Conservation (phyloP, 1,140 invertebrate species). For the Drosophila bocqueti region DNA sequence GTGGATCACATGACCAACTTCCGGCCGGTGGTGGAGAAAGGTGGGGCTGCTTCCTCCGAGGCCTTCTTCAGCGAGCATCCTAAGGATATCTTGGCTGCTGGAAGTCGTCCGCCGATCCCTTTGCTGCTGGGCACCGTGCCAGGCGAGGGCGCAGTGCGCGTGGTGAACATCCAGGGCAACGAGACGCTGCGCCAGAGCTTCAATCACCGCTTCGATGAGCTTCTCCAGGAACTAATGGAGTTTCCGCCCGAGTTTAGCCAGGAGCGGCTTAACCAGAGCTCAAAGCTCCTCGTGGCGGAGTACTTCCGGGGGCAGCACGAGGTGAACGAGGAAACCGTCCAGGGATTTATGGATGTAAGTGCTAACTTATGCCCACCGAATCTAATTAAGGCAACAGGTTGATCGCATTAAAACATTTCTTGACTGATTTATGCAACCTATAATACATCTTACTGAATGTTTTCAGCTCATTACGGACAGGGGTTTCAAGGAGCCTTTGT, state of each 20-base stretch:
- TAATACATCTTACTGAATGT: neutral
- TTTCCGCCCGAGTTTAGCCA: conserved; percentile 47
- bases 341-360: conserved; percentile 83
- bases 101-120: conserved; percentile 77
- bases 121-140: conserved; percentile 84
- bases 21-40: conserved; percentile 84
- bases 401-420: neutral
- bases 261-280: conserved; percentile 23
- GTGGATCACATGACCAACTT: conserved; percentile 85
- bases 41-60: neutral
- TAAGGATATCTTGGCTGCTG: conserved; percentile 66
- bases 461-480: conserved; percentile 71
- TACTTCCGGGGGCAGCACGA: conserved; percentile 69
- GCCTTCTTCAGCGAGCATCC: conserved; percentile 85
- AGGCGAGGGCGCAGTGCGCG: conserved; percentile 85
- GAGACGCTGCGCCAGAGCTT: conserved; percentile 68
- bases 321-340: conserved; percentile 62
- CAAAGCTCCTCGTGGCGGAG: conserved; percentile 51
- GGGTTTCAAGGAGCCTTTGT: conserved; percentile 74
- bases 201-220: conserved; percentile 70
- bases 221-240: conserved; percentile 70
- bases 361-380: neutral
- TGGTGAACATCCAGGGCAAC: conserved; percentile 80
- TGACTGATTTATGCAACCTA: neutral
- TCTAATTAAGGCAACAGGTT: neutral